Conservation (phyloP, 2,888 invertebrate species). For the Ethmia dodecea region DNA sequence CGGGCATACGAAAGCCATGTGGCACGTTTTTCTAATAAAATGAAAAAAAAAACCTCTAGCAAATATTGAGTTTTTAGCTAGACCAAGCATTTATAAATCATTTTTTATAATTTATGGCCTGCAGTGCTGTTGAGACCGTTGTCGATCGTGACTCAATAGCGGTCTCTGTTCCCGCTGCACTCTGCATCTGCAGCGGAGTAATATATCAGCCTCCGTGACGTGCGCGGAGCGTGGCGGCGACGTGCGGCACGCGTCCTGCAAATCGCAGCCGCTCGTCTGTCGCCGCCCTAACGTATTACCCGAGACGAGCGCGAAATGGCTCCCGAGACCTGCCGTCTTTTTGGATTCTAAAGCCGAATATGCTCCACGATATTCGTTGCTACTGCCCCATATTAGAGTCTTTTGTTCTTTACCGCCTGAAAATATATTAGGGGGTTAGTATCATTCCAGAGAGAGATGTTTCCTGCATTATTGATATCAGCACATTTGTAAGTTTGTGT, state of each 20-base stretch:
- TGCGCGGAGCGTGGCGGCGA: not conserved
- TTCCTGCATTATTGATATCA: conserved; percentile 36
- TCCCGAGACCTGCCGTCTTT: conserved; percentile 25
- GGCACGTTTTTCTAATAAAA: no score
- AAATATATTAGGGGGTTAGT: conserved; percentile 20
- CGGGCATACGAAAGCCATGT: no score
- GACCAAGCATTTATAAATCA: not conserved
- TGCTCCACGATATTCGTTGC: conserved; percentile 4
- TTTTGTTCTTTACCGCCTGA: not conserved
- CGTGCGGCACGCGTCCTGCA: not conserved
- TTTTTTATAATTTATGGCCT: not conserved
- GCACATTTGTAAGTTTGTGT: conserved; percentile 28
- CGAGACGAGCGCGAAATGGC: conserved; percentile 25
- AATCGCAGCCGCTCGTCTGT: conserved; percentile 9
- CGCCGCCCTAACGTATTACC: conserved; percentile 19
- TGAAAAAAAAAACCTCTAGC: no score
- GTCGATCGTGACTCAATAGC: not conserved
- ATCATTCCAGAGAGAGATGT: conserved; percentile 30
- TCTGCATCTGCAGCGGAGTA: not conserved
- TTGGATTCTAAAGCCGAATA: conserved; percentile 25
- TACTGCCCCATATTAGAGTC: conserved; percentile 12
- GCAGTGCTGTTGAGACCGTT: not conserved
- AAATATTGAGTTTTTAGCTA: not conserved
- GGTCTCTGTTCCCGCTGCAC: not conserved
- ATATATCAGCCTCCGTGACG: not conserved